Conservation (phyloP, 2,113 vertebrate genomes). For the Stegostoma tigrinum region DNA sequence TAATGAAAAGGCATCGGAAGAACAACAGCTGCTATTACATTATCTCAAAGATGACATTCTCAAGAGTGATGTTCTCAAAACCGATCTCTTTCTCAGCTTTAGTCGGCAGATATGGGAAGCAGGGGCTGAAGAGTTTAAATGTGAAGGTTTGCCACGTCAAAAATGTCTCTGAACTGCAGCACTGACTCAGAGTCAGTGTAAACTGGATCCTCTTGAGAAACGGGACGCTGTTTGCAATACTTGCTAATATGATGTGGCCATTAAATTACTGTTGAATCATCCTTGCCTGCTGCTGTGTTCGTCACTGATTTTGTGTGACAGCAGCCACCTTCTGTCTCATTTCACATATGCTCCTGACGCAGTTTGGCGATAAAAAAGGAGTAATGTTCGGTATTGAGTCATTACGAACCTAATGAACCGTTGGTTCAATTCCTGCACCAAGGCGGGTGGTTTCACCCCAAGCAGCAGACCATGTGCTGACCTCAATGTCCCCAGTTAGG, state of each 20-base stretch:
- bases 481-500: background rate
- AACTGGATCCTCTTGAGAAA: too few relatives aligned
- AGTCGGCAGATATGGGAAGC: constrained; percentile 4
- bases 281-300: too few relatives aligned
- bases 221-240: too few relatives aligned
- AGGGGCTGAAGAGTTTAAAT: background rate
- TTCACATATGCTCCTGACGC: too few relatives aligned
- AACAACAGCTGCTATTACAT: background rate
- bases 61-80: background rate
- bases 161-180: background rate
- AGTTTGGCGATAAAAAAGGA: too few relatives aligned
- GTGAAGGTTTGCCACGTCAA: background rate
- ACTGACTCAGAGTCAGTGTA: background rate
- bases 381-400: too few relatives aligned
- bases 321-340: too few relatives aligned
- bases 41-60: background rate
- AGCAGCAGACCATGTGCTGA: background rate
- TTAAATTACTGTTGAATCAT: too few relatives aligned
- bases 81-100: background rate
- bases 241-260: too few relatives aligned
- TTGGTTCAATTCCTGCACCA: too few relatives aligned
- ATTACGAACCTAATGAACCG: too few relatives aligned
- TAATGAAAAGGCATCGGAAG: background rate
- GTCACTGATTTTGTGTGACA: too few relatives aligned
- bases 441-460: background rate